Percentiles rank a stretch among this genome's conserved stretches.
phyloP scores from a whole-genome alignment of 2,113 vertebrate genomes.

The Micromys minutus region DNA sequence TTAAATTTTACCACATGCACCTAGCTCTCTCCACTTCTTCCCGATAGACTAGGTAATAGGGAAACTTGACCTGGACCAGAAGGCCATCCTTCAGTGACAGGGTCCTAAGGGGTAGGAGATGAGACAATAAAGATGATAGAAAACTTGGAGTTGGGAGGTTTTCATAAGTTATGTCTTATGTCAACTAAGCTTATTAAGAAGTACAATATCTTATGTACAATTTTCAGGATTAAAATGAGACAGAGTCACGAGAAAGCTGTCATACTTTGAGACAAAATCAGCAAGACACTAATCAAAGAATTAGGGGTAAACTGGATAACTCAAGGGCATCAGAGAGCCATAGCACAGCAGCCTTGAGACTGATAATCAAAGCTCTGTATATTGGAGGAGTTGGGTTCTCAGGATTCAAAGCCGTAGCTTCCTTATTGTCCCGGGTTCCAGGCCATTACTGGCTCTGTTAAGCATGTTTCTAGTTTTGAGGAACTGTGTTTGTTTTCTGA shows the following conservation, averaged over 20 bases:
- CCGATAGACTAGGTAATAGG: background rate
- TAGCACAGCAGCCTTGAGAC: background rate
- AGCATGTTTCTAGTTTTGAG: background rate
- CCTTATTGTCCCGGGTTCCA: background rate
- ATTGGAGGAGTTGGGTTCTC: background rate
- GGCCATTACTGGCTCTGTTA: background rate
- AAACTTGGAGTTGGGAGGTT: background rate
- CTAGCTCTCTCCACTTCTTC: accelerated
- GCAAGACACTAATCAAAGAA: background rate
- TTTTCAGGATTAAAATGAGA: background rate
- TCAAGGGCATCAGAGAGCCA: background rate
- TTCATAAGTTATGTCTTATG: background rate
- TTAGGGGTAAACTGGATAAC: background rate
- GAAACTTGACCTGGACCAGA: background rate
- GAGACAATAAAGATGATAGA: background rate
- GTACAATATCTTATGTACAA: background rate
- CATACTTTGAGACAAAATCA: background rate
- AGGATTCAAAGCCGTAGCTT: background rate
- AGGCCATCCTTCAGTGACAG: background rate
- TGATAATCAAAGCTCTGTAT: background rate
- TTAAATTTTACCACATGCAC: background rate
- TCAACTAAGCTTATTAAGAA: background rate
- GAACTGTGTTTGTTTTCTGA: background rate
- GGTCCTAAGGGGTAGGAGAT: background rate
- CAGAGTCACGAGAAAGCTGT: background rate